phyloP scores from a whole-genome alignment of 2,888 invertebrate species.

The Apamea sordens region DNA sequence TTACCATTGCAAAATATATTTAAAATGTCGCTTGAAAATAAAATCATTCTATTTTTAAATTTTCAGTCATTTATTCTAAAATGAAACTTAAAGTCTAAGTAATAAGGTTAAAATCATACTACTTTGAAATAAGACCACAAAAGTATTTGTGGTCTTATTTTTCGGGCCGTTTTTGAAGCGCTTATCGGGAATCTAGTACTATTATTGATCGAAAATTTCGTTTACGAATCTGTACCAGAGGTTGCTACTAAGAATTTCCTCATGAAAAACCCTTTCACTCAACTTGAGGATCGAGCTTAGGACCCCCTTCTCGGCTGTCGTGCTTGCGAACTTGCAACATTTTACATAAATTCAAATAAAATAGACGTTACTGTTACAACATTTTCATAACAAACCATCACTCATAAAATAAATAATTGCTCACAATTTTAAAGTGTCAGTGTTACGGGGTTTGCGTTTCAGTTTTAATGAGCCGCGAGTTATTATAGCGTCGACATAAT shows the following conservation, averaged over 20 bases:
- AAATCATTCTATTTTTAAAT: no score
- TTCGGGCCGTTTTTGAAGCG: no score
- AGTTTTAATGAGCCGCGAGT: constrained; percentile 69
- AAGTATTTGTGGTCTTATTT: no score
- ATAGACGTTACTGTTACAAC: constrained; percentile 26
- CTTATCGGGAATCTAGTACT: no score
- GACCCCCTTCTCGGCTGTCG: no score
- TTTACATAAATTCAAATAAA: constrained; percentile 38
- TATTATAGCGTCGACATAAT: constrained; percentile 61
- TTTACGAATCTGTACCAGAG: not conserved
- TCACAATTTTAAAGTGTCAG: constrained; percentile 69
- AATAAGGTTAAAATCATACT: no score
- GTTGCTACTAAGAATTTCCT: not conserved
- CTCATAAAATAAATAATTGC: constrained; percentile 68
- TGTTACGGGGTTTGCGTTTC: constrained; percentile 66
- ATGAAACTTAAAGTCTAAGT: no score
- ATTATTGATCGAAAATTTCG: no score
- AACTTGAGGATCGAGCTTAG: not conserved
- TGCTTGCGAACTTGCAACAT: not conserved
- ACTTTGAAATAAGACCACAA: no score
- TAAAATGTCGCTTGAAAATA: no score
- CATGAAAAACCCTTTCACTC: not conserved
- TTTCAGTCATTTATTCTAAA: no score
- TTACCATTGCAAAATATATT: no score
- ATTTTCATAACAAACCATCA: constrained; percentile 60